A percentile compares a stretch with the other conserved stretches of the same genome.
These are phyloP conservation scores for Meles meles DNA, from an alignment of 2,113 vertebrate species.

Conservation along the genomic window DNA sequence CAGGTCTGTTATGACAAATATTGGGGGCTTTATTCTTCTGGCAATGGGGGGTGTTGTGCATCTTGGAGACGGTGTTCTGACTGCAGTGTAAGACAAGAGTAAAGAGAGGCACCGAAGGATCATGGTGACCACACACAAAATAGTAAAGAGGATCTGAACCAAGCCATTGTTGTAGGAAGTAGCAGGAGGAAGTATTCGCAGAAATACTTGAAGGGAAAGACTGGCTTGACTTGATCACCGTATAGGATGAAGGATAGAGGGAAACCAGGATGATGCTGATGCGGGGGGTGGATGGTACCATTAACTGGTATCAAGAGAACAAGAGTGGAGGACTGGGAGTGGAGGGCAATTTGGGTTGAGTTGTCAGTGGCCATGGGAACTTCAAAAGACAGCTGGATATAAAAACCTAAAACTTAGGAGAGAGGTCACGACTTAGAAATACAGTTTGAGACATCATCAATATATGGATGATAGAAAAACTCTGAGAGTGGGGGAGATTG, in stretches of 20 bases:
- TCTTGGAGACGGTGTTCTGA: not conserved
- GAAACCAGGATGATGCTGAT: not conserved
- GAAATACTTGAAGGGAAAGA: not conserved
- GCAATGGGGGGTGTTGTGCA: not conserved
- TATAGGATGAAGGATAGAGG: no score
- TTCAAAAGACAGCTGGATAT: not conserved
- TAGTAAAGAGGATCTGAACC: not conserved
- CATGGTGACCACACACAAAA: not conserved
- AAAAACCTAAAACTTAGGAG: not conserved
- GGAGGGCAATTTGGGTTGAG: not conserved
- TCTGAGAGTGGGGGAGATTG: not conserved
- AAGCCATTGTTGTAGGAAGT: not conserved
- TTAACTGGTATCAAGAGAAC: not conserved
- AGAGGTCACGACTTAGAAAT: not conserved
- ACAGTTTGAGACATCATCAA: not conserved
- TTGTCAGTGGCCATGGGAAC: not conserved
- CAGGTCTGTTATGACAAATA: not conserved
- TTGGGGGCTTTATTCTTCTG: not conserved
- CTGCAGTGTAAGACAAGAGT: not conserved
- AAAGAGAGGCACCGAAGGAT: not conserved
- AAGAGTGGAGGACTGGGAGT: not conserved
- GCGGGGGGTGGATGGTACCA: not conserved
- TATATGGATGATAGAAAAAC: not conserved
- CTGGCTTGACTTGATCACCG: not conserved
- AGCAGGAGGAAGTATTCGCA: not conserved